Evolutionary conservation across 2,113 vertebrate species (phyloP).

Genomic region (Notarius quadriscutis): DNA sequence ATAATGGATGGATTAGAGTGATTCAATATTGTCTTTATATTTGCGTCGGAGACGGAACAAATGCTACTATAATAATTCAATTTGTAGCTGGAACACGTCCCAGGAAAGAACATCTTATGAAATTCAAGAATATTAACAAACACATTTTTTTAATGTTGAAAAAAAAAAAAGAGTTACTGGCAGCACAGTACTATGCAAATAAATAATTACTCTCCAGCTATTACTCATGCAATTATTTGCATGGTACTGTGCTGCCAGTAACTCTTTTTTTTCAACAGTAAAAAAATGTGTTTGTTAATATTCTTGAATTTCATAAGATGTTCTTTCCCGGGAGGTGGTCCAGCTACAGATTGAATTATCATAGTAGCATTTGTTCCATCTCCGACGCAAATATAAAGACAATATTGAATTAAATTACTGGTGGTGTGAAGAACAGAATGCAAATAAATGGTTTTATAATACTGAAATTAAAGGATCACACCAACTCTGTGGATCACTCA

Average conservation of each 20-base stretch:
- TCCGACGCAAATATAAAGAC: background rate
- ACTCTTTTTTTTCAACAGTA: background rate
- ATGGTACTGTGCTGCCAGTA: background rate
- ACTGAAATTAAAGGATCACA: background rate
- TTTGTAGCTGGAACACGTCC: background rate
- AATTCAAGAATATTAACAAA: background rate
- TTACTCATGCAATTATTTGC: background rate
- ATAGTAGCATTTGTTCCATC: background rate
- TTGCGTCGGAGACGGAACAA: background rate
- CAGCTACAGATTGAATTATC: background rate
- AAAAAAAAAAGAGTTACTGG: background rate
- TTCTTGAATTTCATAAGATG: background rate
- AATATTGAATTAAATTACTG: background rate
- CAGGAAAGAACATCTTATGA: background rate
- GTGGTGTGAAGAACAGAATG: background rate
- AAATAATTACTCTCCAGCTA: no score
- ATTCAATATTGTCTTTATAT: background rate
- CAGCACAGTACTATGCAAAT: background rate
- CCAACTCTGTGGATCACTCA: background rate
- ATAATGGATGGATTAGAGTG: no score
- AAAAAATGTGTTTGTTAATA: background rate
- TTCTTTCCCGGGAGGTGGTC: background rate
- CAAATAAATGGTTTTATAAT: conserved; percentile 1
- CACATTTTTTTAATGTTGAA: background rate
- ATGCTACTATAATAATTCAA: background rate